These are phyloP conservation scores for Pangasius larnaudii DNA, from an alignment of 2,797 vertebrate genomes.

Conservation along the genomic window DNA sequence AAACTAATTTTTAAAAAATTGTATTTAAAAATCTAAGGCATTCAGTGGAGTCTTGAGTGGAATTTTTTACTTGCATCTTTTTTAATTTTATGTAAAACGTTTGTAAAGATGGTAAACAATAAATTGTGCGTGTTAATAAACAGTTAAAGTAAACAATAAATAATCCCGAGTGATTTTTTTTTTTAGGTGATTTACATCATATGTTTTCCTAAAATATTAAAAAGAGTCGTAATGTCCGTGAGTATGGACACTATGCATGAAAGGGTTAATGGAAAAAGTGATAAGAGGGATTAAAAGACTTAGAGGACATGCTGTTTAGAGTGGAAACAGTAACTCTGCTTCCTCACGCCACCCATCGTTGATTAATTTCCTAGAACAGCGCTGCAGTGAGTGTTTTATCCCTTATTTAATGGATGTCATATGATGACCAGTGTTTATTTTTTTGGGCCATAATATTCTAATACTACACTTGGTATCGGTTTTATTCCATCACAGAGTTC, in stretches of 20 bases:
- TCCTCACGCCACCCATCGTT: neutral
- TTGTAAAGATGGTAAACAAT: too few species aligned
- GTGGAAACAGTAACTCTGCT: neutral
- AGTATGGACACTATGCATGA: neutral
- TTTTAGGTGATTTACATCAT: neutral
- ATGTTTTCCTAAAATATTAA: neutral
- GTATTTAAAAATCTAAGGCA: neutral
- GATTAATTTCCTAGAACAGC: neutral
- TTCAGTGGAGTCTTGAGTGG: too few species aligned
- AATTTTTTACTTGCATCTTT: neutral
- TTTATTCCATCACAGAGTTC: neutral
- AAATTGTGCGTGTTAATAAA: too few species aligned
- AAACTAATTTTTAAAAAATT: too few species aligned
- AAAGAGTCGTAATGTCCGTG: neutral
- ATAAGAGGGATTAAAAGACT: neutral
- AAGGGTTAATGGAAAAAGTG: neutral
- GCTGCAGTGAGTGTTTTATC: neutral
- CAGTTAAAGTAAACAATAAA: neutral
- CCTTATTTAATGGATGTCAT: neutral
- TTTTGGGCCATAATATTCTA: neutral
- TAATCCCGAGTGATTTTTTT: neutral
- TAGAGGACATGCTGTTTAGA: neutral
- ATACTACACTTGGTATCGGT: neutral
- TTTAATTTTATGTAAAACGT: too few species aligned
- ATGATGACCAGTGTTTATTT: neutral